These are phyloP conservation scores for Idaea dimidiata DNA, from an alignment of 2,888 invertebrate species.

Conservation along the genomic window DNA sequence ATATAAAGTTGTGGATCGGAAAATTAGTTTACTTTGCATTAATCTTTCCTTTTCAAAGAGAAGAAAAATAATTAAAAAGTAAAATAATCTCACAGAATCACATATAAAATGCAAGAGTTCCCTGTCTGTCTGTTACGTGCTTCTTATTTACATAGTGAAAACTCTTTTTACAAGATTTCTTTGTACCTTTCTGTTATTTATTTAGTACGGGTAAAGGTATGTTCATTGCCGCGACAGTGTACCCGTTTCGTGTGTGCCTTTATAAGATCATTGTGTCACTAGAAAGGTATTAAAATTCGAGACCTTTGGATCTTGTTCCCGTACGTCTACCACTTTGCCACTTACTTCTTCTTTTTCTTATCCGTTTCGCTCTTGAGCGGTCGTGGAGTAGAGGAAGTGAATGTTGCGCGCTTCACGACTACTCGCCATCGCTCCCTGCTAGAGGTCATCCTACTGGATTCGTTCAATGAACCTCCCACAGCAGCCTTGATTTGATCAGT, in stretches of 20 bases:
- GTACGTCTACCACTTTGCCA: no score
- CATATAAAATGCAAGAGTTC: constrained; percentile 1
- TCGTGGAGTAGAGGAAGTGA: no score
- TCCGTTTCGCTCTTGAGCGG: no score
- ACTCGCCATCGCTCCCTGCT: no score
- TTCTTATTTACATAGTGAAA: neutral
- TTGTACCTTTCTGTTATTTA: neutral
- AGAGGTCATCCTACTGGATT: no score
- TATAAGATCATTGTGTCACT: no score
- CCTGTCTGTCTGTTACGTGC: neutral
- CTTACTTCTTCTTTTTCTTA: no score
- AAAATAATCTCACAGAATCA: neutral
- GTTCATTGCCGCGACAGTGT: neutral
- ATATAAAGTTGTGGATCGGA: neutral
- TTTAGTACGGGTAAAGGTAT: neutral
- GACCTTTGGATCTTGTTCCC: no score
- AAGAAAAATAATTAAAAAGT: neutral
- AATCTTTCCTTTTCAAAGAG: neutral
- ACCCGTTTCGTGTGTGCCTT: neutral
- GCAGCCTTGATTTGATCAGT: no score
- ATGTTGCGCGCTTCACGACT: no score
- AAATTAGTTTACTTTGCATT: neutral
- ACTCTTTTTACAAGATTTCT: constrained; percentile 1
- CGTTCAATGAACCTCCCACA: no score
- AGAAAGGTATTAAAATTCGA: no score